Base-by-base conservation (phyloP, 2,113 vertebrate species). In the Oryzias woworae region DNA sequence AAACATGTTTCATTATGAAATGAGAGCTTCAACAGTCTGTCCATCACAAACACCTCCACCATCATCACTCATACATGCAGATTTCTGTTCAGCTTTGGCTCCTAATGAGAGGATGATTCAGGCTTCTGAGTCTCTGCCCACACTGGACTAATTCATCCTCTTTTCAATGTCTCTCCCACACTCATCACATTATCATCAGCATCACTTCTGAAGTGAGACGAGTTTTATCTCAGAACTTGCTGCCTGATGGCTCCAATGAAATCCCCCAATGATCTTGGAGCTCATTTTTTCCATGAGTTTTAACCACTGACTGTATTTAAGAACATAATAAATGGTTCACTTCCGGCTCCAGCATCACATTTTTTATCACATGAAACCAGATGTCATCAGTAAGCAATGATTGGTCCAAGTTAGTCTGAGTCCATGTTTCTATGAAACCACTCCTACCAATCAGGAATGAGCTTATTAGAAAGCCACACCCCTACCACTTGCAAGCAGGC, bases 1-100 rank as follows among this genome's bases (percentile, higher is more conserved):
- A 14, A 76, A 75, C 45, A 67, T 62, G 28, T 68, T 43, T 78
- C 66, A 82, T 80, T 74, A 78, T 76, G 15, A 43, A 69, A 78
- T 78, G 70, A 73, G 57, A 62, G 53, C 51, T 43, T 15, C 46
- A 62, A 66, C 58, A 53, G 69, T 58, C 50, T 68, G n/a, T 73
- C 66, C 53, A 67, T 65, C 62, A 51, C 7, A 46, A 2, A 7
- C 17, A 44, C 52, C 58, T 17, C 56, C 6, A 67, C 52, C 53
- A 18, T 36, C 1, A 20, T 53, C 59, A 73, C 48, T 22, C 53
- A 57, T 23, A 61, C 56, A 60, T 52, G 46, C 59, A 67, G 22
- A 4, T 14, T 5, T 2, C 50, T 1, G 20, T 14, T 66, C n/a
- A 24, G 7, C 61, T n/a, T 58, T 73, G 52, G 43, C 47, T 55